A percentile compares a stretch with the other conserved stretches of the same genome.
These are phyloP conservation scores for Ameiurus melas DNA, from an alignment of 2,113 vertebrate genomes.

Conservation along the genomic window DNA sequence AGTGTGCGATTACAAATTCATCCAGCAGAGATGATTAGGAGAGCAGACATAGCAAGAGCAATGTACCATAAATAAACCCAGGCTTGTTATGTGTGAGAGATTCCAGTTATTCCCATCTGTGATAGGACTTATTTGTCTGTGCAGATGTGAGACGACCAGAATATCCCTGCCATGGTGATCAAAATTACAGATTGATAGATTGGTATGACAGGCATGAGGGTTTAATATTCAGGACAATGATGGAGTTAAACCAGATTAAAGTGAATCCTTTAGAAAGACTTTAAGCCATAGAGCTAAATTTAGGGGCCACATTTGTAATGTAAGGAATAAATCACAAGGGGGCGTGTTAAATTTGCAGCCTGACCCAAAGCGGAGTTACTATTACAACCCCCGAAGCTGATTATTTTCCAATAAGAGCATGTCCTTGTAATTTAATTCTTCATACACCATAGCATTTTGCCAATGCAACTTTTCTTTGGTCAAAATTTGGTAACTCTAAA, in stretches of 20 bases:
- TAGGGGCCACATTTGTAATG: neutral
- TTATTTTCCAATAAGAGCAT: neutral
- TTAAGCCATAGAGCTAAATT: neutral
- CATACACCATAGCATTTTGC: neutral
- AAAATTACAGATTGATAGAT: constrained; percentile 60
- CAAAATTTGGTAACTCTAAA: neutral
- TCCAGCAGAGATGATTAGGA: constrained; percentile 33
- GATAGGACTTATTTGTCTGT: constrained; percentile 49
- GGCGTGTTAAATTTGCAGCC: neutral
- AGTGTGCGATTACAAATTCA: constrained; percentile 47
- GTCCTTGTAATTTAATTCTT: neutral
- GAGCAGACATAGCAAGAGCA: constrained; percentile 16
- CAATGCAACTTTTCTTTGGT: neutral
- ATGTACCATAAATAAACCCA: constrained; percentile 45
- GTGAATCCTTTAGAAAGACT: constrained; percentile 17
- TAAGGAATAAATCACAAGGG: neutral
- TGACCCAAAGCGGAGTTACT: neutral
- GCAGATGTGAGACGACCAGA: constrained; percentile 6
- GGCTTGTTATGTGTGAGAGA: constrained; percentile 46
- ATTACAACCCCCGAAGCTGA: neutral
- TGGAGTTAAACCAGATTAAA: constrained; percentile 45
- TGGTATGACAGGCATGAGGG: constrained; percentile 50
- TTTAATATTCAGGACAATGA: constrained; percentile 51
- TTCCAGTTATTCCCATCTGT: constrained; percentile 34
- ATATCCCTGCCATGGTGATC: constrained; percentile 28